Evolutionary conservation across 2,888 invertebrate species (phyloP), one percentile per base, ranked within the genome.

Genomic region (Brenthis hecate): DNA sequence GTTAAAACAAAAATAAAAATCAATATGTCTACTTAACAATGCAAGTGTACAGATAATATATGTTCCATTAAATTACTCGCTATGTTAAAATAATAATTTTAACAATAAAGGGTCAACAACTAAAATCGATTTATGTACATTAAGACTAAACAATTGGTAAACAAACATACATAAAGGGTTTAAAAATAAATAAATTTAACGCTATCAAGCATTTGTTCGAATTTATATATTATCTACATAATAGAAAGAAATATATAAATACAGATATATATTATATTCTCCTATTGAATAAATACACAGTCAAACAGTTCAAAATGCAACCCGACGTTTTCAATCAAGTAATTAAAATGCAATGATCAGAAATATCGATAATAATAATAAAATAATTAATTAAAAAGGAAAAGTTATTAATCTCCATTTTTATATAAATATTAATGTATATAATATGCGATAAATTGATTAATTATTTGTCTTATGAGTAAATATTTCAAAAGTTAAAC

Each of bases 31-130:
- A 87, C 77, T 81, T 84, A 82, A 79, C 81, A 75, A 81, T 81
- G 81, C 76, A 79, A 78, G 78, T 79, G 81, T 83, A 84, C 75
- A 78, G 77, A 76, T 73, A 76, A 74, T 77, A 79, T 76, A 79
- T 85, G 86, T 86, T 86, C 84, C 84, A 81, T 80, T 77, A 76
- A 68, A 81, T 82, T 83, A 83, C 77, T 78, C 75, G 74, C 80
- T 84, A 81, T 74, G 76, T 78, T 80, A 85, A 76, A 69, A 74
- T 81, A 81, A 80, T 78, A 76, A 68, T 77, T 83, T 82, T 86
- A 89, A 89, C 85, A 88, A 85, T 87, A 84, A 81, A 81, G 78
- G 79, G 80, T 88, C 85, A 91, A 89, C 88, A 89, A 88, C 80
- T 79, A 82, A 83, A 86, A 83, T 80, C 77, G 82, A 84, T 82